Evolutionary conservation across 2,888 invertebrate species (phyloP), one percentile per base, ranked within the genome.

Genomic region (Pristionchus japonicus): DNA sequence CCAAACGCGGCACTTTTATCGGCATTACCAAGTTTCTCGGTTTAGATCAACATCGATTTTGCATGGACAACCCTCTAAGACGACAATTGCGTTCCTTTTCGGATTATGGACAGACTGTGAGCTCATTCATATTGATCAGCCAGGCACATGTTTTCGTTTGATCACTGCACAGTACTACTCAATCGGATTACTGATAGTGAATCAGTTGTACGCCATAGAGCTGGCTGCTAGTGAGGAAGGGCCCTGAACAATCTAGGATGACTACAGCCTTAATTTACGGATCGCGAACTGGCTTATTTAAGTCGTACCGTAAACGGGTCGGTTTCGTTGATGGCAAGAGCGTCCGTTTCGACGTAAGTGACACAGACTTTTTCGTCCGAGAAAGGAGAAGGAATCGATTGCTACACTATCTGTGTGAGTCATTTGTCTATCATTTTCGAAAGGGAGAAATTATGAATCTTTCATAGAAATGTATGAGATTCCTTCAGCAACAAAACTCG

Each of bases 281-380:
- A 27, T 31, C 23, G 11, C 52, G 1, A 52, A 20, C 17, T n/a
- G n/a, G n/a, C n/a, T n/a, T n/a, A 52, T 82, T 82, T 4, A 4
- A 82, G 82, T 31, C 82, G 3, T 82, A 49, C 31, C 82, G 82
- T 15, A 82, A 82, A 31, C 47, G 82, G 27, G 49, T 82, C 17
- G 82, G 82, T 17, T 82, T 82, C 82, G 49, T 27, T 1, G 82
- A 52, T 49, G 82, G 52, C 9, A 82, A 82, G 34, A 82, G 82
- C 49, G 82, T 82, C 47, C 82, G 82, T 6, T 82, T 82, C 52
- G 15, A n/a, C 11, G 15, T 82, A 15, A 37, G 34, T 31, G 82
- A 82, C 31, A 31, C 82, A 13, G 17, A 82, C 15, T 13, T 27
- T 4, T 82, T 49, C 52, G 13, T 31, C 27, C n/a, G 49, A n/a